Evolutionary conservation across 2,888 invertebrate species (phyloP).

Genomic region (Mycalesis mineus): DNA sequence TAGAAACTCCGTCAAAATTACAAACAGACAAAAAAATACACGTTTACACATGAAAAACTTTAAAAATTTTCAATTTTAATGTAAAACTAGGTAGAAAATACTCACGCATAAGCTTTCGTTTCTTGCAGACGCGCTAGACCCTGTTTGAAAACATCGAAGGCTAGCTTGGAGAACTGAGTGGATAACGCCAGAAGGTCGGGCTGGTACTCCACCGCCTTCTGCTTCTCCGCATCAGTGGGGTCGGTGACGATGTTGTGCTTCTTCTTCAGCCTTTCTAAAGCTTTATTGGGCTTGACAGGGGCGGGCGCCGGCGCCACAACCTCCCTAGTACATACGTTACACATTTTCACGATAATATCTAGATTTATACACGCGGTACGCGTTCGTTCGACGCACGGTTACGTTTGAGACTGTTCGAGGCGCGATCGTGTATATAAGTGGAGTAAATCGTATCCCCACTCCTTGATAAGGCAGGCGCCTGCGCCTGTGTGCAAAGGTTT

Average conservation of each 20-base stretch:
- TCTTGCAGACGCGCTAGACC: constrained; percentile 56
- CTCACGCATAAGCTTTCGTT: constrained; percentile 74
- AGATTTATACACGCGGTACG: constrained; percentile 14
- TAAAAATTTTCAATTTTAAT: neutral
- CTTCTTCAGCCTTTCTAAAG: constrained; percentile 61
- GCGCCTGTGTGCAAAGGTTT: constrained; percentile 30
- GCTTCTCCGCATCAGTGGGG: constrained; percentile 51
- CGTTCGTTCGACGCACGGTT: constrained; percentile 21
- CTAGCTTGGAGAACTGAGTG: constrained; percentile 64
- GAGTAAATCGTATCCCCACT: constrained; percentile 49
- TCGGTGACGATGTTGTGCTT: constrained; percentile 68
- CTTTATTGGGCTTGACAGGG: constrained; percentile 38
- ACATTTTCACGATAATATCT: constrained; percentile 42
- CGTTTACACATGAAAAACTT: neutral
- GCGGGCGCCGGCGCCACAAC: constrained; percentile 38
- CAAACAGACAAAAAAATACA: neutral
- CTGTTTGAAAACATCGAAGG: constrained; percentile 57
- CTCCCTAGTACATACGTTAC: constrained; percentile 69
- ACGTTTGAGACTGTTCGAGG: constrained; percentile 25
- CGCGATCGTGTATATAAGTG: constrained; percentile 58
- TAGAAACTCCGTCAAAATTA: neutral
- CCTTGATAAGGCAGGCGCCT: constrained; percentile 34
- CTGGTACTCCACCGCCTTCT: constrained; percentile 63
- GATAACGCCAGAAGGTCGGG: constrained; percentile 71
- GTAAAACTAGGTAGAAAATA: constrained; percentile 27